A percentile compares a stretch with the other conserved stretches of the same genome.
phyloP scores from a whole-genome alignment of 1,140 invertebrate species.

The Diachasmimorpha longicaudata region DNA sequence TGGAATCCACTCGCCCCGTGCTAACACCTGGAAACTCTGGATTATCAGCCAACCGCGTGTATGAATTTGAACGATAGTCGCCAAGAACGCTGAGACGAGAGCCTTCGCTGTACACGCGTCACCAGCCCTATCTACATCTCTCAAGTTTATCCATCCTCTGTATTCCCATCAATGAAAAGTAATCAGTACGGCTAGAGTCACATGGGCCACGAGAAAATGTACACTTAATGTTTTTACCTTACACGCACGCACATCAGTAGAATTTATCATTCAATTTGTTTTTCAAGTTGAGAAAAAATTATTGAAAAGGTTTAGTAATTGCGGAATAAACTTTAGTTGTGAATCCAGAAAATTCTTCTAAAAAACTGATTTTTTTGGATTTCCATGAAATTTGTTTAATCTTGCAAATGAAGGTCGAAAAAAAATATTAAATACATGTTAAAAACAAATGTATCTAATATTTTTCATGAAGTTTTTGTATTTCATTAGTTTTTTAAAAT shows the following conservation, averaged over 20 bases:
- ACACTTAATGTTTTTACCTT: conserved; percentile 16
- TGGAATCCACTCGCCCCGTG: conserved; percentile 64
- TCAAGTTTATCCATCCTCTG: conserved; percentile 57
- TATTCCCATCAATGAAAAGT: conserved; percentile 24
- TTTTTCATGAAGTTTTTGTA: too few relatives aligned
- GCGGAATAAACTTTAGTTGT: too few relatives aligned
- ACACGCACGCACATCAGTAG: background rate
- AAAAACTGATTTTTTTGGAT: too few relatives aligned
- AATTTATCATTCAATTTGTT: background rate
- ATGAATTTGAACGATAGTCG: conserved; percentile 49
- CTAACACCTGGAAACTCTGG: conserved; percentile 64
- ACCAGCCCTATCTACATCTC: conserved; percentile 60
- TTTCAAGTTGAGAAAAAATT: background rate
- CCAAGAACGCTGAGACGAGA: conserved; percentile 45
- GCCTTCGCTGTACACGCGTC: conserved; percentile 61
- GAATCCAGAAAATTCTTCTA: too few relatives aligned
- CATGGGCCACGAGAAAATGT: conserved; percentile 18
- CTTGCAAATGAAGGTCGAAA: too few relatives aligned
- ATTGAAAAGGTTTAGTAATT: too few relatives aligned
- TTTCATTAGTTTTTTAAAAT: too few relatives aligned
- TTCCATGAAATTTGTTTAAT: too few relatives aligned
- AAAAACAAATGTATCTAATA: too few relatives aligned
- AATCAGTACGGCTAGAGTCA: background rate
- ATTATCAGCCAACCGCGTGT: conserved; percentile 54
- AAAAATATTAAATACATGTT: too few relatives aligned